phyloP scores from a whole-genome alignment of 2,888 invertebrate genomes.

The Eumerus sabulonum region DNA sequence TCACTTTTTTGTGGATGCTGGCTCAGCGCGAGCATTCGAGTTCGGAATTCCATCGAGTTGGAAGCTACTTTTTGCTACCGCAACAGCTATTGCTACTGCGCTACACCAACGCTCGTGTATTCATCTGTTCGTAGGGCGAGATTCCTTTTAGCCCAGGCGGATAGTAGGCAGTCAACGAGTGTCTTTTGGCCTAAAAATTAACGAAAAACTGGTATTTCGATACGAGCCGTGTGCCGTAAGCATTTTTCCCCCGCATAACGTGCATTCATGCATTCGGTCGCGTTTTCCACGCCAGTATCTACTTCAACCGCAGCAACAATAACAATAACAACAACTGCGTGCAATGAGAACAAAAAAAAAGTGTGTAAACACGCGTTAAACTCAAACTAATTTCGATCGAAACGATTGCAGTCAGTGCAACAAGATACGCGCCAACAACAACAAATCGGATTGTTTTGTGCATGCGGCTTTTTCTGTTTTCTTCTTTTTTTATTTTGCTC shows the following conservation, averaged over 20 bases:
- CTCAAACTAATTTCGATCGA: constrained; percentile 63
- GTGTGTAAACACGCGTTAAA: constrained; percentile 66
- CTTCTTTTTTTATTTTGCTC: too few species aligned
- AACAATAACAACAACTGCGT: constrained; percentile 29
- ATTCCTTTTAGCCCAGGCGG: constrained; percentile 62
- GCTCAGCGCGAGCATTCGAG: constrained; percentile 77
- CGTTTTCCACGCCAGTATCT: constrained; percentile 45
- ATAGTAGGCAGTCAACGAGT: constrained; percentile 56
- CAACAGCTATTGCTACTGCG: constrained; percentile 54
- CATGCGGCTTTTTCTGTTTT: constrained; percentile 17
- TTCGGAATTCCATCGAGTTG: constrained; percentile 79
- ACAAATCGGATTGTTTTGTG: constrained; percentile 33
- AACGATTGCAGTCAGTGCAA: constrained; percentile 6
- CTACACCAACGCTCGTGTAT: constrained; percentile 62
- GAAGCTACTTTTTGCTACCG: constrained; percentile 76
- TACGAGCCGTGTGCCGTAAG: constrained; percentile 54
- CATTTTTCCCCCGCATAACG: constrained; percentile 64
- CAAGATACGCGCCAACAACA: neutral
- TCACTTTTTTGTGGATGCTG: constrained; percentile 77
- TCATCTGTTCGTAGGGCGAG: constrained; percentile 54
- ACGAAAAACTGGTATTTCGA: constrained; percentile 67
- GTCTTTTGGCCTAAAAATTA: constrained; percentile 69
- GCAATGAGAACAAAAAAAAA: constrained; percentile 32
- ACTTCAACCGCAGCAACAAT: constrained; percentile 11
- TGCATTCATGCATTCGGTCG: constrained; percentile 52